phyloP scores from a whole-genome alignment of 2,888 invertebrate species.

The Adelognathus sp. region DNA sequence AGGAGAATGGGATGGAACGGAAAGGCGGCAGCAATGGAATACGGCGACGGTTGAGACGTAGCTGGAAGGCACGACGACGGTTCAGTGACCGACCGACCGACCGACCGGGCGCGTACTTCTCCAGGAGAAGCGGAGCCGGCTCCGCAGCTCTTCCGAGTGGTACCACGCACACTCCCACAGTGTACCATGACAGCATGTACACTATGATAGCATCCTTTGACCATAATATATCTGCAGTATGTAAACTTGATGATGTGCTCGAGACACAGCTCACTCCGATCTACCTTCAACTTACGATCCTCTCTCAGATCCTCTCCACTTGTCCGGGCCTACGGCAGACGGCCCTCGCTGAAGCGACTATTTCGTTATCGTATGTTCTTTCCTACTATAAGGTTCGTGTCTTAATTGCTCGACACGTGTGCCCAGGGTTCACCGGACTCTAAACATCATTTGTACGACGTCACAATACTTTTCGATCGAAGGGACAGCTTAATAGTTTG shows the following conservation, averaged over 20 bases:
- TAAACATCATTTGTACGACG: constrained; percentile 14
- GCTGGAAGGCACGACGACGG: constrained; percentile 70
- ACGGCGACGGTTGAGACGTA: constrained; percentile 59
- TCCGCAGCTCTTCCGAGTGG: constrained; percentile 47
- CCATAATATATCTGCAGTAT: background rate
- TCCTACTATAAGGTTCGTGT: constrained; percentile 44
- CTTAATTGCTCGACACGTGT: constrained; percentile 13
- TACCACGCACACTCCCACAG: constrained; percentile 24
- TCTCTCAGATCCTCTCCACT: background rate
- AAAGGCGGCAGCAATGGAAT: constrained; percentile 62
- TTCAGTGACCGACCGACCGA: constrained; percentile 78
- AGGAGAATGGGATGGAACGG: constrained; percentile 64
- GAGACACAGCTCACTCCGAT: constrained; percentile 13
- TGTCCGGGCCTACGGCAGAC: background rate
- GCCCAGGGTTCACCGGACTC: constrained; percentile 26
- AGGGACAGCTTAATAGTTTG: no score
- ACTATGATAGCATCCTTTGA: background rate
- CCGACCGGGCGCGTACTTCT: constrained; percentile 70
- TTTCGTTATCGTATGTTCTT: constrained; percentile 67
- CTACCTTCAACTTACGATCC: background rate
- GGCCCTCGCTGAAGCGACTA: constrained; percentile 58
- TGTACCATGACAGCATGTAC: background rate
- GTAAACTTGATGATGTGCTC: constrained; percentile 3
- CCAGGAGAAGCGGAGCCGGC: constrained; percentile 53
- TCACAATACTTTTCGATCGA: background rate